phyloP scores from a whole-genome alignment of 2,797 vertebrate species.

The Kryptopterus vitreolus region DNA sequence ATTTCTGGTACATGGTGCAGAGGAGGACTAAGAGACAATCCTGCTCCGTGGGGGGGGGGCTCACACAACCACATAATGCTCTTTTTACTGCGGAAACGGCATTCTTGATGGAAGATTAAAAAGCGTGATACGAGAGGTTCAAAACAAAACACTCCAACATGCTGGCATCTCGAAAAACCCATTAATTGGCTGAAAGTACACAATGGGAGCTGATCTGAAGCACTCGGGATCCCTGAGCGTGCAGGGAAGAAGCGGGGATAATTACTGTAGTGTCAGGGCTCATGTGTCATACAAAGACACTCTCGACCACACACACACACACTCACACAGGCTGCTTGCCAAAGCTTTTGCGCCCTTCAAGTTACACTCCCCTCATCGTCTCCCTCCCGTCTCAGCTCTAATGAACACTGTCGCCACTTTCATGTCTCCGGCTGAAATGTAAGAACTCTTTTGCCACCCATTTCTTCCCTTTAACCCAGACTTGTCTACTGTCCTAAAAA shows the following conservation, averaged over 20 bases:
- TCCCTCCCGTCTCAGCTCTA: conserved; percentile 16
- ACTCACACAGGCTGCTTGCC: conserved; percentile 35
- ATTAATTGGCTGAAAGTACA: conserved; percentile 9
- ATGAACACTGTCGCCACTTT: conserved; percentile 48
- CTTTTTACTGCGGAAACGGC: background rate
- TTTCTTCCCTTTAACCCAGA: conserved; percentile 33
- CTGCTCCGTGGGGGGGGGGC: background rate
- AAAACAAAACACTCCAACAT: conserved; percentile 32
- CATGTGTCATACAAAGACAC: conserved; percentile 27
- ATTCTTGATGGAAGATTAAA: background rate
- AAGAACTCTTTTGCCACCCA: conserved; percentile 18
- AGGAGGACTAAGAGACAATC: background rate
- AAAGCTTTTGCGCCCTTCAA: conserved; percentile 43
- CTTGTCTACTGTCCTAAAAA: background rate
- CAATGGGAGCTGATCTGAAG: conserved; percentile 14
- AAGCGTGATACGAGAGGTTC: background rate
- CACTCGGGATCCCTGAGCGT: conserved; percentile 1
- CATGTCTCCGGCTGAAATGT: conserved; percentile 45
- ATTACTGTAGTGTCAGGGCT: conserved; percentile 36
- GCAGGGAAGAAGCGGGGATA: conserved; percentile 10
- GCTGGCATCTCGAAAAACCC: background rate
- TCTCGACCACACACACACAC: conserved; percentile 13
- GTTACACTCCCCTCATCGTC: background rate
- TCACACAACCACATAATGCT: background rate
- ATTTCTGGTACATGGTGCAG: background rate